Base-by-base conservation (phyloP, 2,888 invertebrate genomes). In the Parelbella ahira region DNA sequence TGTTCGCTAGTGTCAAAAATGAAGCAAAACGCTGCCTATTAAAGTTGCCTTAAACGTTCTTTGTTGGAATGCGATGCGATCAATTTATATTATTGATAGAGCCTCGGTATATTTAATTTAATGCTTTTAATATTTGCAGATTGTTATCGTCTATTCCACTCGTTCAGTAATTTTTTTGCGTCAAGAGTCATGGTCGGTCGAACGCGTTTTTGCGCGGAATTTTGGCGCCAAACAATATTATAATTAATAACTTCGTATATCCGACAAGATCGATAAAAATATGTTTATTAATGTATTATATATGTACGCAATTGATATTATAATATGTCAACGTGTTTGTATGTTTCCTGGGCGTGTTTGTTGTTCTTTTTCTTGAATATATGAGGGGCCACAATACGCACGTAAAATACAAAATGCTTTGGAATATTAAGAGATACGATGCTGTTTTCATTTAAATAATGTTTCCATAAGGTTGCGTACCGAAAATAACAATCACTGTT, bases 181-280 rank as follows among this genome's bases (percentile, higher is more conserved):
- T 23, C 27, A 32, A 47, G 59, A 79, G 84, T 86, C 86, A 86
- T 60, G 86, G 84, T 67, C 86, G 86, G 75, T 81, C 82, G 74
- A 56, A 54, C 55, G 59, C 49, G 68, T 86, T 84, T 84, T 84
- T 86, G 68, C 62, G 61, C 64, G 75, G 74, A 79, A 83, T 84
- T 82, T 86, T 75, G 81, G 86, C 86, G 86, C 86, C 86, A 70
- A 41, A 41, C 33, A 41, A 41, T 41, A 28, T 39, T 21, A 2
- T 37, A 30, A 39, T 39, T 39, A 39, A 39, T 39, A 29, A 39
- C 10, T 20, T 27, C 12, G 19, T 20, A 37, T 19, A 37, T 32
- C 32, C 25, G 32, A 19, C 39, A 32, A 20, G 24, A 39, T 39
- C 19, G 18, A 39, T 32, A 39, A 32, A 13, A 39, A 38, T 38